Base-by-base conservation (phyloP, 1,140 invertebrate genomes). In the Drosophila aff. region DNA sequence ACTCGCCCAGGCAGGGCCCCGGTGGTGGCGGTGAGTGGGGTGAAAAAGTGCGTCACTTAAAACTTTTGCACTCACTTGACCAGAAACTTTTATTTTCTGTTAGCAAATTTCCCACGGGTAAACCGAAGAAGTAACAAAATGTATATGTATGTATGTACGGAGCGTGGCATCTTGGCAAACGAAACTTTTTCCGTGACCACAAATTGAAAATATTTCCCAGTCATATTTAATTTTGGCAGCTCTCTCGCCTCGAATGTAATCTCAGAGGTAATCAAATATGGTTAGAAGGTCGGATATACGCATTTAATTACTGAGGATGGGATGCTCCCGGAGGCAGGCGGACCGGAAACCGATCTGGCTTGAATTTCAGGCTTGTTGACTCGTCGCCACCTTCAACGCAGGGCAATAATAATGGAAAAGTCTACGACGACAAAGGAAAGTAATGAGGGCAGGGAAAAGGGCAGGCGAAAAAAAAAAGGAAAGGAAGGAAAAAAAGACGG, bases 1-100 rank as follows among this genome's bases (percentile, higher is more conserved):
- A 67, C 55, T 41, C 58, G 3, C 23, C 16, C 58, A 50, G 23
- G n/a, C 44, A 9, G 7, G 13, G 13, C 13, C n/a, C 61, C 13
- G 18, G 18, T 18, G 16, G 16, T 10, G 26, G 15, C 23, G 16
- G 49, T 44, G 28, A 50, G 44, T 40, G 43, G 44, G 73, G 47
- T 64, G 66, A 84, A 79, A 90, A 90, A 90, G 86, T 90, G 85
- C 85, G 85, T 90, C 85, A 90, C 85, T 90, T 90, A 90, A 90
- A 90, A 90, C 79, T 90, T 90, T 90, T 79, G 85, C 85, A 91
- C 86, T 91, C 86, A 91, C 85, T 90, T 90, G 85, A 90, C 85
- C 85, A 91, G 86, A 90, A 90, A 90, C 86, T 90, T 89, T 89
- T 90, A 90, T 90, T 90, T 90, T 90, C 85, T 85, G 86, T 90